A percentile compares a stretch with the other conserved stretches of the same genome.
Conservation (phyloP, 2,797 vertebrate genomes). For the Hippopotamyrus pictus region DNA sequence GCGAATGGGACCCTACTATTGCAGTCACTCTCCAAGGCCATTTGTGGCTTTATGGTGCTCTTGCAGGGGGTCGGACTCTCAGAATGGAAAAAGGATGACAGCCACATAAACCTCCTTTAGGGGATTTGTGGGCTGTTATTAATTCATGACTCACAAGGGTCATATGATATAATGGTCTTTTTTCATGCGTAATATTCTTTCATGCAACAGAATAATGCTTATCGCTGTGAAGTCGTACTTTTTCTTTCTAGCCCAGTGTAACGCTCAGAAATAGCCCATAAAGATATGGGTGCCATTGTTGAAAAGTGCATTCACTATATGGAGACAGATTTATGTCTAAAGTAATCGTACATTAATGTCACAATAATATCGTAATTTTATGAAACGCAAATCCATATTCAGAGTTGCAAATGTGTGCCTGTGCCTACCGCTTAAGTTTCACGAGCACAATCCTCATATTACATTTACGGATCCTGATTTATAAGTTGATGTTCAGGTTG, state of each 20-base stretch:
- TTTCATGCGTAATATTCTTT: constrained; percentile 4
- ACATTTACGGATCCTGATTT: not conserved
- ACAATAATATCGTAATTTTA: not conserved
- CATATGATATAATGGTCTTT: not conserved
- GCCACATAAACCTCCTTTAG: not conserved
- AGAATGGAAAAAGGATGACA: constrained; percentile 1
- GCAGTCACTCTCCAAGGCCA: not conserved
- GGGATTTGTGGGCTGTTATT: not conserved
- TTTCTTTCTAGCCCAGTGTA: not conserved
- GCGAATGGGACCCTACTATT: not conserved
- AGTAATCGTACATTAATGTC: not conserved
- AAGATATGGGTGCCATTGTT: not conserved
- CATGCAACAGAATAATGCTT: not conserved
- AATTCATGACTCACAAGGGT: not conserved
- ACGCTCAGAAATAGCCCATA: not conserved
- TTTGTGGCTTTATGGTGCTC: not conserved
- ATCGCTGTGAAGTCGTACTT: not conserved
- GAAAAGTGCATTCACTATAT: not conserved
- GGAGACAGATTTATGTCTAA: not conserved
- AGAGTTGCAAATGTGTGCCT: not conserved
- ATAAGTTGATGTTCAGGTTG: not conserved
- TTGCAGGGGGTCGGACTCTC: not conserved
- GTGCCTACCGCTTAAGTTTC: not conserved
- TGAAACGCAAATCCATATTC: not conserved
- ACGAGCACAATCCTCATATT: not conserved